Conservation (phyloP, 1,140 invertebrate genomes). For the Anadara kagoshimensis region DNA sequence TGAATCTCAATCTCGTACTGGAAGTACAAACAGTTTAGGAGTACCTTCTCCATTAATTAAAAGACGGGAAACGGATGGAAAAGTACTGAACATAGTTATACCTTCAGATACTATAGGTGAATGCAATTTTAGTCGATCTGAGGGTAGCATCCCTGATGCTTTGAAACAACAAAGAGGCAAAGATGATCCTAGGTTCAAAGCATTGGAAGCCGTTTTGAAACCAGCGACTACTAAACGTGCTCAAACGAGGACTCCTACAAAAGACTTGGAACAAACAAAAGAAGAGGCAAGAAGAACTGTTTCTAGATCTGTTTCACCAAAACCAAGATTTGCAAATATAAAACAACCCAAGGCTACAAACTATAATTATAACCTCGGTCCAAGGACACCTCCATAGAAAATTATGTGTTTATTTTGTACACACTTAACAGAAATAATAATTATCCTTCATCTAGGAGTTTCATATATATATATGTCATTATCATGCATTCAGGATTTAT, state of each 20-base stretch:
- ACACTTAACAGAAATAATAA: too few species aligned
- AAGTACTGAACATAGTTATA: conserved; percentile 20
- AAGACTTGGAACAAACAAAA: neutral
- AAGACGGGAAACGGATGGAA: conserved; percentile 27
- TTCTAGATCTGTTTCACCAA: conserved; percentile 12
- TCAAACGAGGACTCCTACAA: conserved; percentile 1
- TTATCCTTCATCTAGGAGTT: too few species aligned
- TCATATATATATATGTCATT: too few species aligned
- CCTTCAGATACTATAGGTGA: conserved; percentile 8
- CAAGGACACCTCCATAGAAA: too few species aligned
- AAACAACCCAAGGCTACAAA: conserved; percentile 7
- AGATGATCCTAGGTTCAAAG: neutral
- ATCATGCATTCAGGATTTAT: too few species aligned
- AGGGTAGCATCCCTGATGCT: conserved; percentile 21
- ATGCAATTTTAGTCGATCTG: conserved; percentile 25
- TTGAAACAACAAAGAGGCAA: neutral
- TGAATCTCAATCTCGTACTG: conserved; percentile 24
- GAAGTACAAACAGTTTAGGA: conserved; percentile 36
- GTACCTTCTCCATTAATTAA: conserved; percentile 32
- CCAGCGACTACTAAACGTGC: conserved; percentile 14
- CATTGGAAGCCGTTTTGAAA: neutral
- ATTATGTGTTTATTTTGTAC: too few species aligned
- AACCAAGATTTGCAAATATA: conserved; percentile 10
- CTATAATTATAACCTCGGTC: too few species aligned
- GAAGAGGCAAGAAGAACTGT: neutral